Evolutionary conservation across 2,888 invertebrate genomes (phyloP).

Genomic region (Pseudococcus jackbeardsleyi): DNA sequence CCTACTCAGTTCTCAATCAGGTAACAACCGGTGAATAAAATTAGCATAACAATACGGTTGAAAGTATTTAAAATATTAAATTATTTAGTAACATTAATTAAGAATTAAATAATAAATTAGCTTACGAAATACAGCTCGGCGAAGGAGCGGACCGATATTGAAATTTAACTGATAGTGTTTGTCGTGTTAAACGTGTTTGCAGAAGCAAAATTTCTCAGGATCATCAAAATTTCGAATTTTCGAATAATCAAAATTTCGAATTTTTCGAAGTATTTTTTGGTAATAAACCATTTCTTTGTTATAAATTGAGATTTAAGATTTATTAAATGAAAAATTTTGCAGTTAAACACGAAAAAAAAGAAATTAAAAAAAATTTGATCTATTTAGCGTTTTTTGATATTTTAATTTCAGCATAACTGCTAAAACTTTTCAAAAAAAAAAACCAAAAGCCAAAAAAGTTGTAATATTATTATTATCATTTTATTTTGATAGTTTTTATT

Average conservation of each 20-base stretch:
- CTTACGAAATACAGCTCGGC: neutral
- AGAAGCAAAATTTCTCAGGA: neutral
- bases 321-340: neutral
- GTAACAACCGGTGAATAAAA: neutral
- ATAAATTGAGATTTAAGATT: neutral
- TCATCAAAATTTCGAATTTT: neutral
- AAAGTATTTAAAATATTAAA: neutral
- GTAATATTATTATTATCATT: neutral
- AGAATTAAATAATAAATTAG: neutral
- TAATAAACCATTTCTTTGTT: neutral
- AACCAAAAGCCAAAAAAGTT: neutral
- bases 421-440: neutral
- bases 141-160: slow-evolving; percentile 6
- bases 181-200: neutral
- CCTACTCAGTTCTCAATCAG: slow-evolving; percentile 19
- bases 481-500: neutral
- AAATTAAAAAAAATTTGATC: neutral
- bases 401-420: neutral
- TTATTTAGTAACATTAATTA: neutral
- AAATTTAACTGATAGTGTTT: slow-evolving; percentile 22
- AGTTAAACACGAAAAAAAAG: neutral
- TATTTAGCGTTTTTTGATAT: neutral
- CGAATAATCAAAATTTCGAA: neutral
- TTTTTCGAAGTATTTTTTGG: neutral
- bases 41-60: slow-evolving; percentile 16